A percentile compares a stretch with the other conserved stretches of the same genome.
Conservation (phyloP, 2,113 vertebrate genomes). For the Rhinolophus ferrumequinum region DNA sequence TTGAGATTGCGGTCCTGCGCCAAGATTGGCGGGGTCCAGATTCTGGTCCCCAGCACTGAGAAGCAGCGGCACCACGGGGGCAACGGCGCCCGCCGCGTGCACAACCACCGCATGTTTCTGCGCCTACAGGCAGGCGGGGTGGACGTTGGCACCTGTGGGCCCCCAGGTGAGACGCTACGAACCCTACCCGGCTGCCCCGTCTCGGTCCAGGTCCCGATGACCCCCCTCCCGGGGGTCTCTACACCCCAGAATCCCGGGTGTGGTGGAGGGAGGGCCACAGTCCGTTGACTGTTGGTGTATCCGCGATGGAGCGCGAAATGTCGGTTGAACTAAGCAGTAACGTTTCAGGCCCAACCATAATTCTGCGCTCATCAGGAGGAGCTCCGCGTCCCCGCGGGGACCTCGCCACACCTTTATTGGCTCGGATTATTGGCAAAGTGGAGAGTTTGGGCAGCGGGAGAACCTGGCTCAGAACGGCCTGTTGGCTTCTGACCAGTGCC, state of each 20-base stretch:
- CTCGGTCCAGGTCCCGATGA: too few species aligned
- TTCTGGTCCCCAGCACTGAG: fast-evolving
- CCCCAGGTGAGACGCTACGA: fast-evolving
- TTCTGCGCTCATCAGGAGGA: fast-evolving
- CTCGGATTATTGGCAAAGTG: neutral
- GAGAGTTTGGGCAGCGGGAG: neutral
- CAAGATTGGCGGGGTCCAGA: neutral
- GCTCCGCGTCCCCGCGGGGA: fast-evolving
- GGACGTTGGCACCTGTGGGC: fast-evolving
- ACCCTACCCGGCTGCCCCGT: too few species aligned
- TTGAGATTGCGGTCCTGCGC: neutral
- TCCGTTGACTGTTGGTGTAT: too few species aligned
- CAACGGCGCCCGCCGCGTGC: fast-evolving
- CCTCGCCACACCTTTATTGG: too few species aligned
- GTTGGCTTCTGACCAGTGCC: neutral
- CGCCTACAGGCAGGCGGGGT: fast-evolving
- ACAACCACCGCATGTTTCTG: fast-evolving
- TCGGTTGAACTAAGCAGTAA: neutral
- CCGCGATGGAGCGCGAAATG: too few species aligned
- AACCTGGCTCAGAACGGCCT: neutral
- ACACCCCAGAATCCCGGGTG: too few species aligned
- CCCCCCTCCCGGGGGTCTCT: neutral
- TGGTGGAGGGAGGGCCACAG: too few species aligned
- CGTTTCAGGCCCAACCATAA: too few species aligned
- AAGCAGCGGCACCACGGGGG: fast-evolving